Base-by-base conservation (phyloP, 2,113 vertebrate species). In the Corythornis vintsioides region DNA sequence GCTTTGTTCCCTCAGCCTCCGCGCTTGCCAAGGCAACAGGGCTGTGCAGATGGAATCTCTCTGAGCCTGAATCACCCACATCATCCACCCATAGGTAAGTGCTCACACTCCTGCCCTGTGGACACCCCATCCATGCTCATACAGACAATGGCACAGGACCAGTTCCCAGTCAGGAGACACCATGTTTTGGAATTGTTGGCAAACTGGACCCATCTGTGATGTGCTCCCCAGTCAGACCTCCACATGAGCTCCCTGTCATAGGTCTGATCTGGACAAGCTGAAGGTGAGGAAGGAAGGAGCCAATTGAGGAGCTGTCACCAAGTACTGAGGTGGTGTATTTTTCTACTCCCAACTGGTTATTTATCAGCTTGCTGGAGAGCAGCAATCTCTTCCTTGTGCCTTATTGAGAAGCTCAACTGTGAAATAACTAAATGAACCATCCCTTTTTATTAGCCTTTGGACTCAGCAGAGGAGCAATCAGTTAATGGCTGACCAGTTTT, bases 361-460 rank as follows among this genome's bases (percentile, higher is more conserved):
- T 96, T 95, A 89, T 84, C 79, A 83, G 78, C 69, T 18, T 71
- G 76, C 64, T 83, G 80, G 87, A 92, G 43, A 95, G 84, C 56
- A 83, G 78, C 2, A 2, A 56, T 87, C 64, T 53, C 85, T 89
- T 96, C 89, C 89, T 95, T 57, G 25, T 86, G 82, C 92, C 91
- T 91, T 96, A 93, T 52, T 92, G 84, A 93, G 94, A 96, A 94
- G 81, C 93, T 96, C 86, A 95, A 86, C 96, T 96, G 91, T 95
- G 92, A 96, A 94, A 92, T 88, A 95, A 87, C 85, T 93, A 95
- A 96, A 91, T 94, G 91, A 96, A 94, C 95, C 94, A 1, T 95
- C 84, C 69, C 86, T 87, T 95, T 95, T 95, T 95, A 96, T 96
- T 96, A 96, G 91, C 92, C 78, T 93, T 94, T 96, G 95, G 96